Evolutionary conservation across 2,113 vertebrate genomes (phyloP).

Genomic region (Gavia stellata): DNA sequence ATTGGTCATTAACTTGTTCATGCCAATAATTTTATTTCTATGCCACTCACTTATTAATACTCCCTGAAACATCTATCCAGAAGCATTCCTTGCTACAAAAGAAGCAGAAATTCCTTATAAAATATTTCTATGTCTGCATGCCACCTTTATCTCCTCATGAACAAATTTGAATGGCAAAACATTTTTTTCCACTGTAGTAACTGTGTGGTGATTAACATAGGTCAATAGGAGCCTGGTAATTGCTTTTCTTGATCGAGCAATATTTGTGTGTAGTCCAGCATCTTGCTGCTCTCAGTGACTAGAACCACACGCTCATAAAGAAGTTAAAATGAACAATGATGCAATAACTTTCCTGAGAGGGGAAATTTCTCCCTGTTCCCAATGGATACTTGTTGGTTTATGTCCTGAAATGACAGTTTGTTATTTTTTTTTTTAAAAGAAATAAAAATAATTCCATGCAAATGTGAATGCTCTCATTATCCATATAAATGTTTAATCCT

Average conservation of each 20-base stretch:
- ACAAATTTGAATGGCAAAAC: neutral
- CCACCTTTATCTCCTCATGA: neutral
- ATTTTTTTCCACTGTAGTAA: neutral
- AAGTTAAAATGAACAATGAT: neutral
- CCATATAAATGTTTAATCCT: slow-evolving; percentile 50
- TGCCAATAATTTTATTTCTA: slow-evolving; percentile 65
- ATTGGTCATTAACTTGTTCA: slow-evolving; percentile 67
- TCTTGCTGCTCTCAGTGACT: neutral
- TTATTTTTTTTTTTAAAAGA: neutral
- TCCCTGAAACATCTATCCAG: slow-evolving; percentile 15
- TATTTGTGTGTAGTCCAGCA: neutral
- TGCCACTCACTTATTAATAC: slow-evolving; percentile 41
- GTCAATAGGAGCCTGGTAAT: neutral
- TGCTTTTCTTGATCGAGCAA: neutral
- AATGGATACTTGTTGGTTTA: neutral
- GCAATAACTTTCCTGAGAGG: neutral
- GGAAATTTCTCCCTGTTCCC: neutral
- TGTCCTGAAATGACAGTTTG: neutral
- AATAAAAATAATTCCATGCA: neutral
- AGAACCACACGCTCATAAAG: neutral
- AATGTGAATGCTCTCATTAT: slow-evolving; percentile 18
- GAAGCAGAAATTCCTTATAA: neutral
- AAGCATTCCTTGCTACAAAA: neutral
- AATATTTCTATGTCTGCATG: neutral
- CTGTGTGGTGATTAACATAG: neutral